Evolutionary conservation across 2,797 vertebrate species (phyloP).

Genomic region (Aeoliscus strigatus): DNA sequence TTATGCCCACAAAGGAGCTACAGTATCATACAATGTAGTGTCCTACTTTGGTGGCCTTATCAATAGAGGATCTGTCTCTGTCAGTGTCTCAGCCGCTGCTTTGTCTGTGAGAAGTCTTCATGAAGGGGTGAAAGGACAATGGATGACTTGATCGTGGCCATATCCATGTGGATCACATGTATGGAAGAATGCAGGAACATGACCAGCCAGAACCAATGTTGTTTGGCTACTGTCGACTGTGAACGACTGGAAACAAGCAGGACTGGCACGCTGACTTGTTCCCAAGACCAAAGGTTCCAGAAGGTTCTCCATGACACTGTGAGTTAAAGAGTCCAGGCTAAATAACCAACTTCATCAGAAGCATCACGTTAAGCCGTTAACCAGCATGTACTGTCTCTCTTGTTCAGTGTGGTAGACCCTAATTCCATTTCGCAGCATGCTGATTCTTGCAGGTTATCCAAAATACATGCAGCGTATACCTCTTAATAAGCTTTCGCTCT

Average conservation of each 20-base stretch:
- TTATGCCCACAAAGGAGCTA: constrained; percentile 49
- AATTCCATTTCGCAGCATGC: too few relatives aligned
- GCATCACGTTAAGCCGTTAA: too few relatives aligned
- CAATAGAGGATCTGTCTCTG: constrained; percentile 65
- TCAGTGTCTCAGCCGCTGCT: constrained; percentile 40
- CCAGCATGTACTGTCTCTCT: too few relatives aligned
- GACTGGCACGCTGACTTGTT: constrained; percentile 13
- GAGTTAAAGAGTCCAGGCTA: not conserved
- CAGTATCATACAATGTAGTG: constrained; percentile 50
- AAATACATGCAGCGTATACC: not conserved
- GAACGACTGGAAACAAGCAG: constrained; percentile 29
- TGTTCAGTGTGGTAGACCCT: constrained; percentile 2
- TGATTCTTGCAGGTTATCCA: too few relatives aligned
- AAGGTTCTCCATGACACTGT: constrained; percentile 20
- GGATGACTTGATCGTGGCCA: constrained; percentile 56
- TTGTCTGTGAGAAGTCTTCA: constrained; percentile 47
- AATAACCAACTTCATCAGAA: constrained; percentile 10
- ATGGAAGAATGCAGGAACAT: constrained; percentile 58
- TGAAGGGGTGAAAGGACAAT: constrained; percentile 59
- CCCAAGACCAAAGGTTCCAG: constrained; percentile 31
- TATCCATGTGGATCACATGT: constrained; percentile 65
- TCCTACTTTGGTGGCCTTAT: constrained; percentile 57
- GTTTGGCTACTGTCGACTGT: constrained; percentile 41
- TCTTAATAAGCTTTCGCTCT: constrained; percentile 4
- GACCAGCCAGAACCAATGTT: constrained; percentile 56